A percentile compares a stretch with the other conserved stretches of the same genome.
These are phyloP conservation scores for Callocephalon fimbriatum DNA, from an alignment of 2,113 vertebrate genomes.

Conservation along the genomic window DNA sequence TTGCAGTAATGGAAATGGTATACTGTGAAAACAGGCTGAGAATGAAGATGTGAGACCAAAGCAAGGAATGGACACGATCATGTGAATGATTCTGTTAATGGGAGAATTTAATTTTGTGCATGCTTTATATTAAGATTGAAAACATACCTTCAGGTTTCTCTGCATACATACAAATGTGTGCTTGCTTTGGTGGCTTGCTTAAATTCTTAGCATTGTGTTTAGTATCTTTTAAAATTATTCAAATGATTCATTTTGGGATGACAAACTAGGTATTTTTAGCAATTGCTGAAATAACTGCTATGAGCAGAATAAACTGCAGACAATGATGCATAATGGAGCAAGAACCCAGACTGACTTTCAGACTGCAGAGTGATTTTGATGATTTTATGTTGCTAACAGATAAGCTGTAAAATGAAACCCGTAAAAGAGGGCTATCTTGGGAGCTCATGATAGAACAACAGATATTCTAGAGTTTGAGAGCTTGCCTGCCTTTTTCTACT, in stretches of 20 bases:
- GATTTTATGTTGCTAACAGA: neutral
- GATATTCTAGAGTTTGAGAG: neutral
- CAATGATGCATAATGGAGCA: neutral
- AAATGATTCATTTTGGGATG: neutral
- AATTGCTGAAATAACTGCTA: neutral
- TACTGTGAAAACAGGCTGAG: neutral
- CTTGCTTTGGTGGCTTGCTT: neutral
- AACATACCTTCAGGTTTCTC: neutral
- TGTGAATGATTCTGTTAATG: neutral
- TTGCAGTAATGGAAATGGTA: neutral
- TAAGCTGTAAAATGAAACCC: neutral
- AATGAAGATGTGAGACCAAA: neutral
- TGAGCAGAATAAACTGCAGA: neutral
- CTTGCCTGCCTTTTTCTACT: neutral
- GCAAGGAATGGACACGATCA: accelerated
- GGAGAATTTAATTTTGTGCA: neutral
- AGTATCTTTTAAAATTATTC: neutral
- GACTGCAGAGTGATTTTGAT: neutral
- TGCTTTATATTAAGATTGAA: no score
- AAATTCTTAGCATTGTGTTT: neutral
- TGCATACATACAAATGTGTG: neutral
- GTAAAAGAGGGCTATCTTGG: neutral
- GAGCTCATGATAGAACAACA: neutral
- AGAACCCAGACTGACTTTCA: neutral
- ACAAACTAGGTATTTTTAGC: neutral